A percentile compares a stretch with the other conserved stretches of the same genome.
phyloP scores from a whole-genome alignment of 2,113 vertebrate species.

The Macrotus californicus region DNA sequence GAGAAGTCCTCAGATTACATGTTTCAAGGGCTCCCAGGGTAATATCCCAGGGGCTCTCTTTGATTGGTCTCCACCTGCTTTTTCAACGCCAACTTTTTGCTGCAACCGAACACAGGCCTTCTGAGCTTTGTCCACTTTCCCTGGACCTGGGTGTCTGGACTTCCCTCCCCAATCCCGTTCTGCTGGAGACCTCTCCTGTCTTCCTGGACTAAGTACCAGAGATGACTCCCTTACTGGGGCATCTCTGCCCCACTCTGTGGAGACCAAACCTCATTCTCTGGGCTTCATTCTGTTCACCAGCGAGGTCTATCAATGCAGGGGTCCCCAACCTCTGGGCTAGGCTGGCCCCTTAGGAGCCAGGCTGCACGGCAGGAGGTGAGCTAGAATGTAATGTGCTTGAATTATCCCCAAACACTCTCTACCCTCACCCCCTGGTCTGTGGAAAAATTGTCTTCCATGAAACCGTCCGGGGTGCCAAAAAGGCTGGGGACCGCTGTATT shows the following conservation, averaged over 20 bases:
- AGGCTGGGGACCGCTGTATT: too few species aligned
- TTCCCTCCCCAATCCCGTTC: not conserved
- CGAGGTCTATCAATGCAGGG: not conserved
- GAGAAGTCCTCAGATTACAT: too few species aligned
- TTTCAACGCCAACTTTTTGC: not conserved
- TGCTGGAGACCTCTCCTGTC: not conserved
- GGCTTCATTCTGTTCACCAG: not conserved
- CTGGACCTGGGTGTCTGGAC: not conserved
- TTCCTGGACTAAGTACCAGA: accelerated
- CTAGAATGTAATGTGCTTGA: too few species aligned
- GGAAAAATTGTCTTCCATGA: too few species aligned
- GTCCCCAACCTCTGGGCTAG: too few species aligned
- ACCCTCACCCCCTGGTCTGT: too few species aligned
- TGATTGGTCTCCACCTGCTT: not conserved
- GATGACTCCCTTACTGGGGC: accelerated
- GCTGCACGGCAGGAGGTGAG: too few species aligned
- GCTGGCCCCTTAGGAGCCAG: too few species aligned
- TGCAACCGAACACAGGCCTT: not conserved
- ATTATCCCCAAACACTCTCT: too few species aligned
- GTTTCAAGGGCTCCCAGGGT: not conserved
- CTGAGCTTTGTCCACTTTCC: not conserved
- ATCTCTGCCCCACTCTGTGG: accelerated
- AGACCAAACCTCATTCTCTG: not conserved
- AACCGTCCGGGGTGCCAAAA: too few species aligned
- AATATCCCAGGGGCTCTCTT: too few species aligned